Evolutionary conservation across 2,888 invertebrate species (phyloP).

Genomic region (Melanargia galathea): DNA sequence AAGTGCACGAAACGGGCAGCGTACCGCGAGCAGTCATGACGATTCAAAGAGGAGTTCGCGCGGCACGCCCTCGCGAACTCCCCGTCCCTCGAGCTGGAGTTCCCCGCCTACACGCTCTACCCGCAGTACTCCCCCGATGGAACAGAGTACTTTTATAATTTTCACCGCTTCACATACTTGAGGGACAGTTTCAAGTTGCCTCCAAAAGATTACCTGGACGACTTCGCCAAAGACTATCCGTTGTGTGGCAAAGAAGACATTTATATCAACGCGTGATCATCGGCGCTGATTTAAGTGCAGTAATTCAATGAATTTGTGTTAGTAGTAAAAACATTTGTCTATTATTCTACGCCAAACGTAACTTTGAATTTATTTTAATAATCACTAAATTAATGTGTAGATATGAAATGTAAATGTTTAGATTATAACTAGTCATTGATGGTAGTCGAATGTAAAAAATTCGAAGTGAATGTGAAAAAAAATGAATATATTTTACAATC

Average conservation of each 20-base stretch:
- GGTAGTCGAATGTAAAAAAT: slow-evolving; percentile 28
- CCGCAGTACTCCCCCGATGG: slow-evolving; percentile 76
- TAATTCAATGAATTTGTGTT: slow-evolving; percentile 11
- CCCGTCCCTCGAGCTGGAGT: slow-evolving; percentile 61
- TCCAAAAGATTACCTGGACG: slow-evolving; percentile 67
- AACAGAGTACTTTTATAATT: slow-evolving; percentile 76
- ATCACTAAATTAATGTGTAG: slow-evolving; percentile 31
- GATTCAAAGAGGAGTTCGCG: slow-evolving; percentile 79
- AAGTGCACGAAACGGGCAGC: slow-evolving; percentile 90
- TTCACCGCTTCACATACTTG: slow-evolving; percentile 74
- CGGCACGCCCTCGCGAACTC: slow-evolving; percentile 74
- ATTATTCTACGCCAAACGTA: slow-evolving; percentile 31
- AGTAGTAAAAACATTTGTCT: slow-evolving; percentile 6
- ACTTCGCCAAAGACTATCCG: slow-evolving; percentile 64
- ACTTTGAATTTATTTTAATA: slow-evolving; percentile 23
- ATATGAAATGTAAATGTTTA: slow-evolving; percentile 21
- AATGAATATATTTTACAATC: slow-evolving; percentile 27
- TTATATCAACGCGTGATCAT: slow-evolving; percentile 71
- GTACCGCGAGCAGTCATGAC: slow-evolving; percentile 87
- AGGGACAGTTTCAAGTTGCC: slow-evolving; percentile 70
- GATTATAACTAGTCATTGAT: slow-evolving; percentile 14
- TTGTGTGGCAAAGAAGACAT: slow-evolving; percentile 64
- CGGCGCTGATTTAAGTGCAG: slow-evolving; percentile 15
- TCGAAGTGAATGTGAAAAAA: slow-evolving; percentile 21
- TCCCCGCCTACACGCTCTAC: slow-evolving; percentile 71